Evolutionary conservation across 2,888 invertebrate genomes (phyloP).

Genomic region (Halictus ligatus): DNA sequence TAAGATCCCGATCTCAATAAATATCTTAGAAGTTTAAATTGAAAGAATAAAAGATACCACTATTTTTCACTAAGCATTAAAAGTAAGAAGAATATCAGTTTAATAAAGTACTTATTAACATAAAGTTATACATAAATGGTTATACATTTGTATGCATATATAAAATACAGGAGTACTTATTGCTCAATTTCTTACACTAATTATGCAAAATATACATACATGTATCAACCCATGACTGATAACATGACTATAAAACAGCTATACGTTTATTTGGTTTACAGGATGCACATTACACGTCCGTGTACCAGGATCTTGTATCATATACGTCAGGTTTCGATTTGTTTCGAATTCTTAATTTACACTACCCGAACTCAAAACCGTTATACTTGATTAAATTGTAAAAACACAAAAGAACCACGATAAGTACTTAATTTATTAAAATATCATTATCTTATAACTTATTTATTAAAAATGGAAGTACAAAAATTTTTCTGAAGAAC

Average conservation of each 20-base stretch:
- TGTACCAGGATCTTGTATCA: constrained; percentile 35
- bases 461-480: constrained; percentile 75
- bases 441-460: constrained; percentile 73
- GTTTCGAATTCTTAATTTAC: constrained; percentile 33
- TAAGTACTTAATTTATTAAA: constrained; percentile 73
- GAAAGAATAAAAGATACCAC: neutral
- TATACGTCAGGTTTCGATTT: constrained; percentile 39
- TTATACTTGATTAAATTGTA: constrained; percentile 54
- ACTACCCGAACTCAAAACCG: constrained; percentile 37
- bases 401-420: constrained; percentile 57
- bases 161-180: constrained; percentile 69
- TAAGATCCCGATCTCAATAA: neutral
- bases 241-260: constrained; percentile 62
- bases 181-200: constrained; percentile 68
- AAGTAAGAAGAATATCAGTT: constrained; percentile 43
- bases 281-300: constrained; percentile 47
- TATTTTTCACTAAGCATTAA: constrained; percentile 19
- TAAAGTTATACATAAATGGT: constrained; percentile 65
- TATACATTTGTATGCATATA: constrained; percentile 68
- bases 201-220: constrained; percentile 64
- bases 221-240: constrained; percentile 44
- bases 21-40: neutral
- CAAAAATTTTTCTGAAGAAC: constrained; percentile 70
- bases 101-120: constrained; percentile 59
- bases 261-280: constrained; percentile 68